phyloP scores from a whole-genome alignment of 2,113 vertebrate species.

The Phrynosoma blainvillii region DNA sequence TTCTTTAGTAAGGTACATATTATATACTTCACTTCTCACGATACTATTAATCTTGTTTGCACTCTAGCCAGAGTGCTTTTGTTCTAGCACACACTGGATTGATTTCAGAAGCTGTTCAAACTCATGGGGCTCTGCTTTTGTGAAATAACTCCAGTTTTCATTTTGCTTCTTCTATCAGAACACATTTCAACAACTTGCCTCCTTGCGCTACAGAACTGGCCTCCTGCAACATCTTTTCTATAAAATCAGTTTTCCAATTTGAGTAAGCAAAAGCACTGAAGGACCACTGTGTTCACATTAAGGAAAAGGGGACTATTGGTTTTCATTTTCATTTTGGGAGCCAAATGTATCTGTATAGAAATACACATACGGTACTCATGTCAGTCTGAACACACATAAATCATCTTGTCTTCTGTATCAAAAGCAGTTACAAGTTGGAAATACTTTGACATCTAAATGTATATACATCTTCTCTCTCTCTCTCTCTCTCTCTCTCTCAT shows the following conservation, averaged over 20 bases:
- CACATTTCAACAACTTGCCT: conserved; percentile 17
- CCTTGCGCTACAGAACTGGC: conserved; percentile 2
- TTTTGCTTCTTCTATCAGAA: not conserved
- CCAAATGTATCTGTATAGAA: not conserved
- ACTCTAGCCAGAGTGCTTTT: not conserved
- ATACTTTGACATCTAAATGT: not conserved
- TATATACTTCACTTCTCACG: not conserved
- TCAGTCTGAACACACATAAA: not conserved
- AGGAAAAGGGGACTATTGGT: not conserved
- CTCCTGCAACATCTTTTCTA: not conserved
- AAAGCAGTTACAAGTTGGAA: not conserved
- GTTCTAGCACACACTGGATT: not conserved
- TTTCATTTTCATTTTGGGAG: conserved; percentile 20
- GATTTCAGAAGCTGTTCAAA: conserved; percentile 5
- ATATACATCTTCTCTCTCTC: not conserved
- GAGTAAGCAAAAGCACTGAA: not conserved
- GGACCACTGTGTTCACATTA: not conserved
- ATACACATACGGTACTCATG: not conserved
- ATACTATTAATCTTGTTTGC: not conserved
- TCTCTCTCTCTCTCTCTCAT: not conserved
- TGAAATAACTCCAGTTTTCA: conserved; percentile 25
- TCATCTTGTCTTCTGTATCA: too few species aligned
- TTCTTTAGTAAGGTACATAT: not conserved
- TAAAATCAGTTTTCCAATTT: conserved; percentile 1
- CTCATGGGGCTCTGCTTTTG: not conserved